Conservation (phyloP, 2,113 vertebrate genomes). For the Saccopteryx leptura region DNA sequence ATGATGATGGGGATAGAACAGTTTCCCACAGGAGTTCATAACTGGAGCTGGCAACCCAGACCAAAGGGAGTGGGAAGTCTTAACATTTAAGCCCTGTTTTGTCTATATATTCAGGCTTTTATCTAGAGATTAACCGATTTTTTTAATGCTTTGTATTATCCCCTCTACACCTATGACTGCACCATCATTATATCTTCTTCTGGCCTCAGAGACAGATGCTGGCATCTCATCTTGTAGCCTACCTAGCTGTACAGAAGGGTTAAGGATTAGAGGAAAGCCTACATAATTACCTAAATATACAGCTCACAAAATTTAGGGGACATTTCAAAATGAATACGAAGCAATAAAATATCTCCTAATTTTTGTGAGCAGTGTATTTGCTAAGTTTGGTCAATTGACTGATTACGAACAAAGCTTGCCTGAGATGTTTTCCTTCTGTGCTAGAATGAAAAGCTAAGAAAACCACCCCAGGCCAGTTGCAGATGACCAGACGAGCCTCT, state of each 20-base stretch:
- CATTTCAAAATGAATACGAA: too few species aligned
- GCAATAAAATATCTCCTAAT: too few species aligned
- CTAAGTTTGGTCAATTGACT: not conserved
- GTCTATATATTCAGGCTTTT: not conserved
- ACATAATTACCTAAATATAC: not conserved
- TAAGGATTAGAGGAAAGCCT: not conserved
- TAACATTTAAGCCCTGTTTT: not conserved
- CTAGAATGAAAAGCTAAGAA: not conserved
- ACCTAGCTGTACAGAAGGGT: not conserved
- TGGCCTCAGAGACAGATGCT: not conserved
- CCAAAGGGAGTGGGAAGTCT: not conserved
- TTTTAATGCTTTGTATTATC: not conserved
- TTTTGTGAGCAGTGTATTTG: not conserved
- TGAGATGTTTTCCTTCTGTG: not conserved
- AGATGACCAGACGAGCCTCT: not conserved
- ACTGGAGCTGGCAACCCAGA: not conserved
- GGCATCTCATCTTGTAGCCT: not conserved
- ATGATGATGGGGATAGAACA: not conserved
- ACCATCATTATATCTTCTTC: not conserved
- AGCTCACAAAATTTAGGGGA: too few species aligned
- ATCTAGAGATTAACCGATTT: not conserved
- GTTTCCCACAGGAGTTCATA: not conserved
- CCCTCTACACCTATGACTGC: not conserved
- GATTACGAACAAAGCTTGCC: not conserved
- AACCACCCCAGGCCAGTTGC: not conserved